Base-by-base conservation (phyloP, 2,888 invertebrate genomes). In the Lucinisca nassula region DNA sequence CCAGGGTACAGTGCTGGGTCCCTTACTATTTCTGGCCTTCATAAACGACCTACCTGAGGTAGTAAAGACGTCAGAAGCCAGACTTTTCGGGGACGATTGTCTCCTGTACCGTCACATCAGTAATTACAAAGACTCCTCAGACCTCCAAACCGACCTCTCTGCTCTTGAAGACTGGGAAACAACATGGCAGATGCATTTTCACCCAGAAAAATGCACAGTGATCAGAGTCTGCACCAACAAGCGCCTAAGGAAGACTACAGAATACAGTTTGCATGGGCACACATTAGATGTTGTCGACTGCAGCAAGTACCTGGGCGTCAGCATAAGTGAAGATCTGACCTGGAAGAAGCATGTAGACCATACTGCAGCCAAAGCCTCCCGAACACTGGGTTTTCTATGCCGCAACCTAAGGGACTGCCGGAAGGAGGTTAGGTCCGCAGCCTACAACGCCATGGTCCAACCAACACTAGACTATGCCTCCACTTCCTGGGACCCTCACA, bases 271-370 rank as follows among this genome's bases (percentile, higher is more conserved):
- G n/a, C n/a, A n/a, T n/a, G n/a, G n/a, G n/a, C n/a, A n/a, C n/a
- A n/a, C n/a, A n/a, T n/a, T n/a, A n/a, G n/a, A n/a, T n/a, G n/a
- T n/a, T n/a, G n/a, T n/a, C n/a, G n/a, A n/a, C n/a, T n/a, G n/a
- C 35, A 45, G 32, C 32, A 83, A 78, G 55, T 73, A 83, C 83
- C 72, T 78, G 37, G 67, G 83, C 24, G 78, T 83, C 32, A 78
- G 45, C 1, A 30, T 82, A 32, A 70, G 55, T 12, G 37, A 82
- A 17, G 76, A 82, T 55, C 70, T 67, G 0, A 49, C 30, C 21
- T 82, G 72, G 76, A 58, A 77, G 14, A 70, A n/a, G n/a, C n/a
- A n/a, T n/a, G n/a, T n/a, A n/a, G n/a, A n/a, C n/a, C n/a, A n/a
- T n/a, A n/a, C n/a, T 17, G 78, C 67, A 6, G 79, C 79, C 24